phyloP scores from a whole-genome alignment of 1,140 invertebrate genomes.

The Conopomorpha cramerella region DNA sequence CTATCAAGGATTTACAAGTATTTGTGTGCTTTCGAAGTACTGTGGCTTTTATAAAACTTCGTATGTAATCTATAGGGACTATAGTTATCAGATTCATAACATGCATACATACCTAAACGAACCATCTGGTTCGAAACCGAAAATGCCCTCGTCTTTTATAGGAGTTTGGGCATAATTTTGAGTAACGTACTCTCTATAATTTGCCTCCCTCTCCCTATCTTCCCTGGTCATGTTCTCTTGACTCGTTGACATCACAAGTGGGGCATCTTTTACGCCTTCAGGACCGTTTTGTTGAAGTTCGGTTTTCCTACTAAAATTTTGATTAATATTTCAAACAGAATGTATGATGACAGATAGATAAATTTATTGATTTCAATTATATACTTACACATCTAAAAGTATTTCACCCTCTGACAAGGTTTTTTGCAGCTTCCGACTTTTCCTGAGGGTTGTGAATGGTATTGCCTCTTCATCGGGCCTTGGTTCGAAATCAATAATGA shows the following conservation, averaged over 20 bases:
- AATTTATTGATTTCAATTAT: conserved; percentile 5
- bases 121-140: conserved; percentile 53
- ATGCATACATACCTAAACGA: conserved; percentile 52
- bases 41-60: no score
- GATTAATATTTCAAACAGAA: no score
- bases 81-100: no score
- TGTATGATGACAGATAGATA: no score
- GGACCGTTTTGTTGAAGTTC: conserved; percentile 35
- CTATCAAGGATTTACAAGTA: neutral
- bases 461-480: conserved; percentile 66
- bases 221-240: conserved; percentile 62
- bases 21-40: conserved; percentile 6
- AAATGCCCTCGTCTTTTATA: conserved; percentile 64
- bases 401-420: conserved; percentile 83
- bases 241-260: conserved; percentile 58
- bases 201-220: conserved; percentile 35
- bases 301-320: conserved; percentile 45
- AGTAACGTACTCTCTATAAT: conserved; percentile 36
- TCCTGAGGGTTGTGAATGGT: conserved; percentile 54
- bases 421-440: conserved; percentile 70
- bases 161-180: conserved; percentile 63
- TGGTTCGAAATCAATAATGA: conserved; percentile 85
- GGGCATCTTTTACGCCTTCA: conserved; percentile 50
- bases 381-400: conserved; percentile 65
- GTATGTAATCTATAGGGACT: no score